Base-by-base conservation (phyloP, 2,113 vertebrate genomes). In the Neogobius melanostomus region DNA sequence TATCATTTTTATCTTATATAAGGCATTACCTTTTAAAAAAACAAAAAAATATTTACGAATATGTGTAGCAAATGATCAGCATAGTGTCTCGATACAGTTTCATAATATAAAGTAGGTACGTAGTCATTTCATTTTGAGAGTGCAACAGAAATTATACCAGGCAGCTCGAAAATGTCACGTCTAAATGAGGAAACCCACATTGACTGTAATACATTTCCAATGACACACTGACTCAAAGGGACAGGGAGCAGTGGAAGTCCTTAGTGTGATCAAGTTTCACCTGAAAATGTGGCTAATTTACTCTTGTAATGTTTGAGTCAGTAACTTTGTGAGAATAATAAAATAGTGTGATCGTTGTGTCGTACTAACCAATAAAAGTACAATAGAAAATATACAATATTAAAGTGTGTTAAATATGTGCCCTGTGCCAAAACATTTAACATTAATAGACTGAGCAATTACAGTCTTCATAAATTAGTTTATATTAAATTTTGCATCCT, bases 111-210 rank as follows among this genome's bases (percentile, higher is more conserved):
- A 7, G 16, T 15, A 44, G 5, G 7, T 14, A 7, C 21, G 21
- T n/a, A n/a, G 36, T 45, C 42, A 49, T 52, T 17, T 28, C 10
- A 52, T 36, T 17, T 52, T 47, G 54, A 70, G 46, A 67, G 47
- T 51, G 73, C 28, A 56, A 66, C 62, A 71, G 15, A 70, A 36
- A 48, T 17, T 28, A 72, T 63, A 82, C 53, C 64, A 17, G 28
- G 11, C 45, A 54, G 60, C 48, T 51, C 10, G 8, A 36, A 74
- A 70, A 49, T 71, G 56, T 68, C 67, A 79, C 8, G 72, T 76
- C 21, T 57, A 59, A 82, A 71, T 52, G 63, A 21, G 10, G 64
- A 72, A 63, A 71, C 71, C 64, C 81, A 79, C 57, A 80, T 56
- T 44, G 28, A 16, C n/a, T 5, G 1, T 17, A n/a, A 46, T 50